Base-by-base conservation (phyloP, 2,797 vertebrate species). In the Brotula barbata region DNA sequence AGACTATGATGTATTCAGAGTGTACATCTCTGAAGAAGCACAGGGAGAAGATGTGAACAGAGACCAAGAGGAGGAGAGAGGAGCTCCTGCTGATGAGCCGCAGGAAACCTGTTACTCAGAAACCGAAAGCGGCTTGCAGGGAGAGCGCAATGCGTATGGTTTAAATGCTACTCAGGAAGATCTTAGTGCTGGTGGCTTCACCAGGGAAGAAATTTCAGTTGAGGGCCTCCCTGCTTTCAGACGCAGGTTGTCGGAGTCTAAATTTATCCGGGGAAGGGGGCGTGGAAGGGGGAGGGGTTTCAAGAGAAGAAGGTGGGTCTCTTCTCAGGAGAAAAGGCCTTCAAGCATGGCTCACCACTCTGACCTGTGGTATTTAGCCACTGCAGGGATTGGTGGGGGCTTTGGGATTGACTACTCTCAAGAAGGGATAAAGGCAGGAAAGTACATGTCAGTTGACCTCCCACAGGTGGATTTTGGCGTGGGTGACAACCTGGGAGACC, bases 11-110 rank as follows among this genome's bases (percentile, higher is more conserved):
- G 67, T 88, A 0, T 88, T 89, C 41, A 86, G 88, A n/a, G 89
- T 94, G 0, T 95, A 92, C 17, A 88, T 95, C 6, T 89, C 93
- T 1, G 94, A 94, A 23, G 92, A 51, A 60, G 88, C 80, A 28
- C 77, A 76, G 13, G 64, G 84, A 74, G 16, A 64, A 47, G 69
- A 51, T 20, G 39, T 65, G 3, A 77, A 66, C 46, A 75, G 67
- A 25, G 78, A 85, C 42, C n/a, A 55, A 33, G 86, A 80, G 21
- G 86, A 76, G n/a, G 81, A 77, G 21, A 73, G 40, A 17, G 73
- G 68, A 22, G 80, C 68, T 25, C 58, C 70, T 2, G 58, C 84
- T 10, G 88, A 89, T 0, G 57, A 42, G 22, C 67, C 78, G 43
- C 77, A 55, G 17, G 88, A 85, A 0, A 31, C 53, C 0, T 71